phyloP scores from a whole-genome alignment of 2,888 invertebrate species.

The Clostera curtula region DNA sequence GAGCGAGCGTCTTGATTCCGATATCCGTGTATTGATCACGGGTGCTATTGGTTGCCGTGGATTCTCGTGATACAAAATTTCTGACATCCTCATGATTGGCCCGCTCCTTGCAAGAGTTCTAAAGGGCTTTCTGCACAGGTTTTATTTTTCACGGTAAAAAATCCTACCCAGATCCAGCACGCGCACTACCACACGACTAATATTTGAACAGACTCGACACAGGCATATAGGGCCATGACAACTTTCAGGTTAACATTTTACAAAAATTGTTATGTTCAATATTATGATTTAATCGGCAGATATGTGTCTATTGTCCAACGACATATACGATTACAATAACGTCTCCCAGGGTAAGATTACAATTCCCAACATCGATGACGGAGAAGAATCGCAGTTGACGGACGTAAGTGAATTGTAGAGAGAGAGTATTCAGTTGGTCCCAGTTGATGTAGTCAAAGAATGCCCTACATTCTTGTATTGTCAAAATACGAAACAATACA shows the following conservation, averaged over 20 bases:
- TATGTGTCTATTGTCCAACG: conserved; percentile 85
- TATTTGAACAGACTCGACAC: conserved; percentile 38
- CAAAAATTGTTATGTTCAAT: conserved; percentile 19
- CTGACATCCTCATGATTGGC: conserved; percentile 59
- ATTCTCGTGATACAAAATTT: conserved; percentile 36
- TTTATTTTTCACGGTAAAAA: conserved; percentile 29
- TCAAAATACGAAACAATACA: conserved; percentile 16
- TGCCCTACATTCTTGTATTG: conserved; percentile 22
- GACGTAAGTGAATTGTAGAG: conserved; percentile 83
- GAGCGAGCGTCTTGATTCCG: conserved; percentile 61
- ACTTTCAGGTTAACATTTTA: conserved; percentile 17
- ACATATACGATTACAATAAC: conserved; percentile 95
- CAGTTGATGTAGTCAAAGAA: conserved; percentile 13
- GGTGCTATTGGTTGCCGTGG: conserved; percentile 15
- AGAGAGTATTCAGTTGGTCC: conserved; percentile 14
- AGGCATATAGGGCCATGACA: conserved; percentile 30
- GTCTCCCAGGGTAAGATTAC: conserved; percentile 97
- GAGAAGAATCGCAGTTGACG: conserved; percentile 90
- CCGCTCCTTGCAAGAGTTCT: conserved; percentile 64
- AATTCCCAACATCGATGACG: conserved; percentile 96
- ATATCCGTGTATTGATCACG: conserved; percentile 49
- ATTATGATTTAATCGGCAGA: conserved; percentile 76
- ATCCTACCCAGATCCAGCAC: conserved; percentile 42
- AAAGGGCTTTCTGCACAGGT: conserved; percentile 59
- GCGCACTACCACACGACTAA: conserved; percentile 47